Percentiles rank a stretch among this genome's conserved stretches.
Evolutionary conservation across 53 echinoderm and acorn worm species (phyloP).

Genomic region (Luidia sarsii): DNA sequence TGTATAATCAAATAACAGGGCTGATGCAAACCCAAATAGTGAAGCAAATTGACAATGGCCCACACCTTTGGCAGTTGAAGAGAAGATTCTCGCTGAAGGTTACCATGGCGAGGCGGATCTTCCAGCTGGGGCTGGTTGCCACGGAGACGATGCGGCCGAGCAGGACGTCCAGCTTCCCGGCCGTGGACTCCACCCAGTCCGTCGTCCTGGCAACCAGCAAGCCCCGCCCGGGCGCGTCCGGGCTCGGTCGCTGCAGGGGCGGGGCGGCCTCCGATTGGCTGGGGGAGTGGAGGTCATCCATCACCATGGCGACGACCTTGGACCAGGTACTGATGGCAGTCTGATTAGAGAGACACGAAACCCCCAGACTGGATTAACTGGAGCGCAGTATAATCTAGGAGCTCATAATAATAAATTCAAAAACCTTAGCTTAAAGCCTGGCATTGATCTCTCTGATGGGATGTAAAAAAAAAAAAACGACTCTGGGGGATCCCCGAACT

Average conservation of each 20-base stretch:
- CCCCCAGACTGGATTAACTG: too few species aligned
- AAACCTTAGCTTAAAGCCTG: too few species aligned
- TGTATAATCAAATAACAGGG: too few species aligned
- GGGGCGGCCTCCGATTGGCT: conserved; percentile 30
- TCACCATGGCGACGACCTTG: conserved; percentile 79
- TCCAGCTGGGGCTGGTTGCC: conserved; percentile 79
- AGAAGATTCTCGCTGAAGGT: conserved; percentile 72
- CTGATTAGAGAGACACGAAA: too few species aligned
- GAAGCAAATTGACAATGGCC: background rate
- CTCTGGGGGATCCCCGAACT: too few species aligned
- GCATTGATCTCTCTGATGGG: too few species aligned
- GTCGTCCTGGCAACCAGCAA: conserved; percentile 60
- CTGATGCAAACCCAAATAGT: too few species aligned
- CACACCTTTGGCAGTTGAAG: conserved; percentile 73
- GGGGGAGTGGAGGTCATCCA: conserved; percentile 63
- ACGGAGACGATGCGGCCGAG: conserved; percentile 71
- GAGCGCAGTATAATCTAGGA: too few species aligned
- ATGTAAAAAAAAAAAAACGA: too few species aligned
- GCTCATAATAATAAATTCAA: too few species aligned
- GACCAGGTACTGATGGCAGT: conserved; percentile 75
- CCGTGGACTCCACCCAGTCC: conserved; percentile 77
- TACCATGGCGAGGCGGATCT: conserved; percentile 80
- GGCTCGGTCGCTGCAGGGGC: background rate
- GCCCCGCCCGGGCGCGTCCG: conserved; percentile 42
- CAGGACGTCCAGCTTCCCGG: conserved; percentile 85